These are phyloP conservation scores for Condylura cristata DNA, from an alignment of 2,113 vertebrate genomes.

Conservation along the genomic window DNA sequence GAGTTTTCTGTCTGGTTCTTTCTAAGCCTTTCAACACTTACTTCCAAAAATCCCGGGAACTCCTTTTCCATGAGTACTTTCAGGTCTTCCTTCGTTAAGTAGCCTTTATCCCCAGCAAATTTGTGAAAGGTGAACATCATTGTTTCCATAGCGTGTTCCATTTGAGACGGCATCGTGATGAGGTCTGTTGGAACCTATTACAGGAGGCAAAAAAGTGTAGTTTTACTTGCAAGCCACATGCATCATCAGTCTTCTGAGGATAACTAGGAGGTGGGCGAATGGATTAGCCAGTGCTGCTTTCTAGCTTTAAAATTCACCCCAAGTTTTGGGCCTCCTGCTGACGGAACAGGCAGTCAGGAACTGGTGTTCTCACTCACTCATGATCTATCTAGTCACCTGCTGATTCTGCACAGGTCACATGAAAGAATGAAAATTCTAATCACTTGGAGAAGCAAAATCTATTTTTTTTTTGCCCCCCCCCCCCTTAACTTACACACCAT, in stretches of 20 bases:
- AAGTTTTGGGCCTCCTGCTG: background rate
- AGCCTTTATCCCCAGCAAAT: conserved; percentile 85
- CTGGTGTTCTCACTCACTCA: background rate
- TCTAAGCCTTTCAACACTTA: conserved; percentile 57
- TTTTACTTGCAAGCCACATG: background rate
- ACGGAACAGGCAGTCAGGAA: background rate
- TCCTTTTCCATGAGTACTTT: conserved; percentile 85
- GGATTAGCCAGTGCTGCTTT: background rate
- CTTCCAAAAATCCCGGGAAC: conserved; percentile 86
- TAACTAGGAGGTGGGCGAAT: background rate
- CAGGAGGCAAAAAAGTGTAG: background rate
- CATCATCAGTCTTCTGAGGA: background rate
- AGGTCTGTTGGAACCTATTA: conserved; percentile 34
- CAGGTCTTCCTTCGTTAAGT: conserved; percentile 85
- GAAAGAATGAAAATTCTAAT: conserved; percentile 28
- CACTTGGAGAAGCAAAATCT: background rate
- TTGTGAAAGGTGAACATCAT: conserved; percentile 87
- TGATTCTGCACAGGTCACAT: background rate
- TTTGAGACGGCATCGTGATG: conserved; percentile 82
- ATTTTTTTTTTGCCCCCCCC: too few species aligned
- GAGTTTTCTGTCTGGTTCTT: background rate
- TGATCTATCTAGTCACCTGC: background rate
- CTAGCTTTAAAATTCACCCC: background rate
- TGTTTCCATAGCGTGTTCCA: conserved; percentile 87
- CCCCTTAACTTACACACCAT: background rate